phyloP scores from a whole-genome alignment of 2,113 vertebrate genomes.

The Oryzias woworae region DNA sequence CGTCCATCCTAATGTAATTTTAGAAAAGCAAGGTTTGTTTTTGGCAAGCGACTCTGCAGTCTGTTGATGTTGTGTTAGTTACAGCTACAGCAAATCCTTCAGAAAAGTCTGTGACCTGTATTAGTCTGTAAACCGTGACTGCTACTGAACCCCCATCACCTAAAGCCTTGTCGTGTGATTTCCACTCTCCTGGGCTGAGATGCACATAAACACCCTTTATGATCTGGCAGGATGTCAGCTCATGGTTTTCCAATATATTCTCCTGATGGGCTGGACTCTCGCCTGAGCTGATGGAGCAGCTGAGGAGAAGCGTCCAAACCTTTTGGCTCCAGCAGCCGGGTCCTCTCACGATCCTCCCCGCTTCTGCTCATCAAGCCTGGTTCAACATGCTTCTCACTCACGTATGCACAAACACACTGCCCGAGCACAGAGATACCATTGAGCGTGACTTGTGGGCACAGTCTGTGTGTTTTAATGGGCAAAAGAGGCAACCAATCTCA shows the following conservation, averaged over 20 bases:
- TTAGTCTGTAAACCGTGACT: neutral
- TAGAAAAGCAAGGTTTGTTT: conserved; percentile 51
- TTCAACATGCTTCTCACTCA: conserved; percentile 49
- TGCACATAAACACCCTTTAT: conserved; percentile 69
- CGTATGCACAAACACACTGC: conserved; percentile 57
- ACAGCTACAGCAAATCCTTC: conserved; percentile 42
- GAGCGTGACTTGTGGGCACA: conserved; percentile 72
- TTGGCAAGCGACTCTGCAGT: conserved; percentile 48
- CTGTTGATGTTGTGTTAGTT: conserved; percentile 33
- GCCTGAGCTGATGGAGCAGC: conserved; percentile 56
- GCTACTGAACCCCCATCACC: conserved; percentile 3
- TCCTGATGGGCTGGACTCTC: conserved; percentile 49
- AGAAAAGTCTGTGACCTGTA: conserved; percentile 13
- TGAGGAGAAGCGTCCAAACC: conserved; percentile 54
- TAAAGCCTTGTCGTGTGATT: conserved; percentile 53
- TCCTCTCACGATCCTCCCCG: conserved; percentile 39
- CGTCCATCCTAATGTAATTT: conserved; percentile 31
- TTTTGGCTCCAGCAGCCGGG: conserved; percentile 48
- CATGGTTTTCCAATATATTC: conserved; percentile 56
- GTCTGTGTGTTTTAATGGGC: conserved; percentile 73
- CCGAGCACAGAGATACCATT: conserved; percentile 77
- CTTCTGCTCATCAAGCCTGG: conserved; percentile 29
- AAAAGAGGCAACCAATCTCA: conserved; percentile 66
- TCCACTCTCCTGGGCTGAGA: conserved; percentile 52
- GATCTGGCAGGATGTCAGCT: conserved; percentile 48